phyloP scores from a whole-genome alignment of 2,888 invertebrate genomes.

The Spodoptera exigua region DNA sequence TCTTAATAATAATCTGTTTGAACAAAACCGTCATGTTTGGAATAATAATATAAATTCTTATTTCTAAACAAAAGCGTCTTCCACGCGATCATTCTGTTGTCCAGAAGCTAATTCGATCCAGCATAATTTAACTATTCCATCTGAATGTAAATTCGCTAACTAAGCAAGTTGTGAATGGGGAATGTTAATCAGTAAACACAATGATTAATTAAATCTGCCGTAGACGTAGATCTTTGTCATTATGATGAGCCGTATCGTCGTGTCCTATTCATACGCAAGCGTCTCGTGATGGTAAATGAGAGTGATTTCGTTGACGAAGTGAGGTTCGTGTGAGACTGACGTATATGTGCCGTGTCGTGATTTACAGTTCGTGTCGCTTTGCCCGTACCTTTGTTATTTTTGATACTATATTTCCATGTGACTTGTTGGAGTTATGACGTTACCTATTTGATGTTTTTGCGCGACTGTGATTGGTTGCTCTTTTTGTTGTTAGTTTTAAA shows the following conservation, averaged over 20 bases:
- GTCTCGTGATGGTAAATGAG: constrained; percentile 63
- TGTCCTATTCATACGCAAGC: constrained; percentile 77
- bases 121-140: constrained; percentile 77
- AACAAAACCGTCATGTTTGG: too few species aligned
- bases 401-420: constrained; percentile 30
- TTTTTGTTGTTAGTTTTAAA: neutral
- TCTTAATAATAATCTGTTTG: too few species aligned
- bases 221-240: constrained; percentile 82
- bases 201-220: constrained; percentile 85
- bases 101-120: constrained; percentile 54
- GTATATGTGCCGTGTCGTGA: constrained; percentile 46
- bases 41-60: neutral
- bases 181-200: constrained; percentile 84
- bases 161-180: constrained; percentile 74
- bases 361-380: constrained; percentile 35
- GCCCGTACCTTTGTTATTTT: constrained; percentile 47
- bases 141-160: constrained; percentile 82
- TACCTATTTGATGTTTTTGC: constrained; percentile 2
- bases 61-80: constrained; percentile 30
- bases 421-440: constrained; percentile 24
- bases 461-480: too few species aligned
- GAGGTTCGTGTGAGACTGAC: constrained; percentile 42
- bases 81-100: constrained; percentile 25
- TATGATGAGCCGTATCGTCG: constrained; percentile 76
- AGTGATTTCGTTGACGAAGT: constrained; percentile 62